A percentile compares a stretch with the other conserved stretches of the same genome.
These are phyloP conservation scores for Calyptomena viridis DNA, from an alignment of 2,113 vertebrate genomes.

Conservation along the genomic window DNA sequence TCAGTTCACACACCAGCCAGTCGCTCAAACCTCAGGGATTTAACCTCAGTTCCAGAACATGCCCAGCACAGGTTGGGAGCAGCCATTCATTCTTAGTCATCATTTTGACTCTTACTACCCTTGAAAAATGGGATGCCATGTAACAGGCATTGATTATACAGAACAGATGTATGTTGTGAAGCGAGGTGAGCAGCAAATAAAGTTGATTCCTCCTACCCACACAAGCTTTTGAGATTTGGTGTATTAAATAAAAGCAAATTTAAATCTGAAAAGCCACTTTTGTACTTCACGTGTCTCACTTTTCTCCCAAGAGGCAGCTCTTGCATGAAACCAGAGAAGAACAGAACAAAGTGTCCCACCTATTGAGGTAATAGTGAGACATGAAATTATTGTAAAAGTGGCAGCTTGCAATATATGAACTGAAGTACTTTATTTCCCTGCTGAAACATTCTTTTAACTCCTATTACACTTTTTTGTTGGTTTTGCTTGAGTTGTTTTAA, in stretches of 20 bases:
- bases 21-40: not conserved
- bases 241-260: not conserved
- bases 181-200: not conserved
- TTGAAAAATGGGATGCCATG: not conserved
- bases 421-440: not conserved
- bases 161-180: not conserved
- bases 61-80: not conserved
- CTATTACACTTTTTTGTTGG: not conserved
- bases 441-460: not conserved
- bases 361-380: not conserved
- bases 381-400: not conserved
- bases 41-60: fast-evolving
- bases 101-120: not conserved
- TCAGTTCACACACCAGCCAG: not conserved
- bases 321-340: not conserved
- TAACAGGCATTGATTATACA: not conserved
- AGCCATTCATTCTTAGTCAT: not conserved
- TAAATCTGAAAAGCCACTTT: not conserved
- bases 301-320: not conserved
- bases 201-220: not conserved
- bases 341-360: not conserved
- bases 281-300: not conserved
- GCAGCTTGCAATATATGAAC: not conserved
- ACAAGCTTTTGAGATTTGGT: not conserved
- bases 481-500: not conserved